Conservation (phyloP, 2,113 vertebrate species). For the Megaleporinus macrocephalus region DNA sequence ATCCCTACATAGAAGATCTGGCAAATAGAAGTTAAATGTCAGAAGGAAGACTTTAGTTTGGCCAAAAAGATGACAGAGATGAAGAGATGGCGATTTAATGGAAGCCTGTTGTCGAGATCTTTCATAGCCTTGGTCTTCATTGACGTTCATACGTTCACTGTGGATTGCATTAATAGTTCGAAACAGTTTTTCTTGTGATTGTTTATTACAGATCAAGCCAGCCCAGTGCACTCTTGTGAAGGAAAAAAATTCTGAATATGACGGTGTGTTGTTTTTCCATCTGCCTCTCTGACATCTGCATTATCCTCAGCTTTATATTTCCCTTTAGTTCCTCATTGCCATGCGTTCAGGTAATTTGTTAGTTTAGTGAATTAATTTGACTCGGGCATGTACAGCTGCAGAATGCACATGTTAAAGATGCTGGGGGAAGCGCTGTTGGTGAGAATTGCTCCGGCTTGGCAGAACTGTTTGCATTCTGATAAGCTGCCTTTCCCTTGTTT, state of each 20-base stretch:
- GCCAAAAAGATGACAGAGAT: background rate
- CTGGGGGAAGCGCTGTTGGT: slow-evolving; percentile 14
- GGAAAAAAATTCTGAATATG: background rate
- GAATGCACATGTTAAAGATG: slow-evolving; percentile 44
- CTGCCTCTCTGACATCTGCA: background rate
- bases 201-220: background rate
- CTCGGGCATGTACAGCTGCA: slow-evolving; percentile 18
- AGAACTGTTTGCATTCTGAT: slow-evolving; percentile 47
- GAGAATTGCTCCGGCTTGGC: slow-evolving; percentile 23
- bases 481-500: slow-evolving; percentile 38
- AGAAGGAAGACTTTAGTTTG: background rate
- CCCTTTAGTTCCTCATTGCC: slow-evolving; percentile 5
- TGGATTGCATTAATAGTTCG: too few relatives aligned
- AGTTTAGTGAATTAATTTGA: slow-evolving; percentile 43
- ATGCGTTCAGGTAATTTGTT: slow-evolving; percentile 30
- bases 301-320: slow-evolving; percentile 25
- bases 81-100: background rate
- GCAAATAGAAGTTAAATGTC: background rate
- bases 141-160: too few relatives aligned
- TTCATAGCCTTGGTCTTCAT: too few relatives aligned
- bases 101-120: background rate
- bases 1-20: too few relatives aligned
- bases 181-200: background rate
- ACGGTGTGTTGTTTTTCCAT: background rate
- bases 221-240: background rate